Evolutionary conservation across 1,140 invertebrate species (phyloP).

Genomic region (Stegodyphus dumicola): DNA sequence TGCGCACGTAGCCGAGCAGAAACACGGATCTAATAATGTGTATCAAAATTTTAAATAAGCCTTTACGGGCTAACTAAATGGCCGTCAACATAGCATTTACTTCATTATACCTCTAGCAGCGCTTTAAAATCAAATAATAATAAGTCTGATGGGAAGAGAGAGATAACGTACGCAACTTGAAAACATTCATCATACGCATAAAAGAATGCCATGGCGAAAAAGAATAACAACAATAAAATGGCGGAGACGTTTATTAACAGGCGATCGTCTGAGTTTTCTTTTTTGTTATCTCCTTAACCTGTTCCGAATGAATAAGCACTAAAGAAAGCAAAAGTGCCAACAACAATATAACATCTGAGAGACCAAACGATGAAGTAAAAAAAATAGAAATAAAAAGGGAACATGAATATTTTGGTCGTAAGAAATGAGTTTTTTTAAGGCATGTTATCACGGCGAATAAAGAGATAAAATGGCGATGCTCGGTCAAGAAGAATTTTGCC

Average conservation of each 20-base stretch:
- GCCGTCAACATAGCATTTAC: conserved; percentile 17
- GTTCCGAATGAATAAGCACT: conserved; percentile 28
- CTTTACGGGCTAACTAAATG: conserved; percentile 8
- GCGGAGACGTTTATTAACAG: conserved; percentile 6
- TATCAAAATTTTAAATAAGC: conserved; percentile 33
- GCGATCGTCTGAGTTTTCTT: not conserved
- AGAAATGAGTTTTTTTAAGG: no score
- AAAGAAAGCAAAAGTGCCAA: conserved; percentile 26
- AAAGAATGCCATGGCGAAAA: conserved; percentile 20
- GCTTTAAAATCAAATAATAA: conserved; percentile 39
- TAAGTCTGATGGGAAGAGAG: not conserved
- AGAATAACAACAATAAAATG: not conserved
- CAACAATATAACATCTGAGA: conserved; percentile 30
- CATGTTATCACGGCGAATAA: no score
- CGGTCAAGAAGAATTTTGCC: no score
- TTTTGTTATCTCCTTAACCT: conserved; percentile 22
- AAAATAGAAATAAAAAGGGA: not conserved
- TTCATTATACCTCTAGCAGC: conserved; percentile 13
- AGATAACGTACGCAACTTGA: conserved; percentile 25
- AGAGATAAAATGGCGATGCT: no score
- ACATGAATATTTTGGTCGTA: no score
- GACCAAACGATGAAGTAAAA: conserved; percentile 11
- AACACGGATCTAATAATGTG: no score
- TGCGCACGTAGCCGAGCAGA: no score
- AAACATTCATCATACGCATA: conserved; percentile 30